phyloP scores from a whole-genome alignment of 2,113 vertebrate genomes.

The Elachura formosa region DNA sequence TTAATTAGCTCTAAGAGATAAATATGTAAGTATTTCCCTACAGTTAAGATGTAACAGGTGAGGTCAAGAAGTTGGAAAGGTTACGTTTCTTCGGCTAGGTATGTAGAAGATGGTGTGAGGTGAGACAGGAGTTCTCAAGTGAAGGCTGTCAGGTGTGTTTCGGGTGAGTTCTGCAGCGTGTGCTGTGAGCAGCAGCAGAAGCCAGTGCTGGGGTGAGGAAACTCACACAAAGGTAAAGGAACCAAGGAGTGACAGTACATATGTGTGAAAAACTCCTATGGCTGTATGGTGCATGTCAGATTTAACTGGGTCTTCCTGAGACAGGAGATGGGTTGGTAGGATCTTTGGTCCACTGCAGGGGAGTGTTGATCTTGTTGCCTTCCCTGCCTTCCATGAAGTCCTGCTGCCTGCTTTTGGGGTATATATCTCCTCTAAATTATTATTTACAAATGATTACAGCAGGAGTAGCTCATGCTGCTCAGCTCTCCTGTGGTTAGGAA shows the following conservation, averaged over 20 bases:
- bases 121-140: background rate
- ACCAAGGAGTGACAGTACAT: background rate
- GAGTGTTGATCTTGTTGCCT: background rate
- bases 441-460: too few relatives aligned
- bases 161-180: background rate
- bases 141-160: background rate
- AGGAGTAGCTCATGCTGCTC: background rate
- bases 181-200: background rate
- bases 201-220: background rate
- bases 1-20: background rate
- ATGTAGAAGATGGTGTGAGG: background rate
- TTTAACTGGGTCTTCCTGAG: background rate
- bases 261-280: accelerated
- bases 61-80: background rate
- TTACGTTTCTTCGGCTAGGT: background rate
- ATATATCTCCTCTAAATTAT: background rate
- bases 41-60: background rate
- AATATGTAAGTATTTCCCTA: background rate
- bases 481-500: background rate
- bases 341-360: accelerated
- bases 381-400: background rate
- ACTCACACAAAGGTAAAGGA: background rate
- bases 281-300: accelerated
- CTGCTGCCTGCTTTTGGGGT: background rate
- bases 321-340: background rate